A percentile compares a stretch with the other conserved stretches of the same genome.
These are phyloP conservation scores for Lathamus discolor DNA, from an alignment of 2,113 vertebrate genomes.

Conservation along the genomic window DNA sequence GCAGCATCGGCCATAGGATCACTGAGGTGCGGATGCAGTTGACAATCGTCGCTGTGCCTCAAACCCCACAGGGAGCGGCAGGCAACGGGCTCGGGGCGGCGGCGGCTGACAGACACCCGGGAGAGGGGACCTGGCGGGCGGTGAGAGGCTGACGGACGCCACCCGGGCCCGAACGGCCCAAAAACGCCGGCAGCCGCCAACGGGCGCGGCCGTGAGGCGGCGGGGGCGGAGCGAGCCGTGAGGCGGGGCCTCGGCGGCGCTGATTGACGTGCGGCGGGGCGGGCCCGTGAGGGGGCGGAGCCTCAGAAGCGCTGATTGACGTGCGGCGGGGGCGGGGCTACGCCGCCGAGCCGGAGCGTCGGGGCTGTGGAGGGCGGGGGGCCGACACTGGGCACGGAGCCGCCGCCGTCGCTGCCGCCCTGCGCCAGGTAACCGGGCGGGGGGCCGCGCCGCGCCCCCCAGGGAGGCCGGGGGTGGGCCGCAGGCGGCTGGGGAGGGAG, in stretches of 20 bases:
- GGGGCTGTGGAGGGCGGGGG: background rate
- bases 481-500: no score
- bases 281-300: background rate
- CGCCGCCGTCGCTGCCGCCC: background rate
- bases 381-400: background rate
- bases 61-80: background rate
- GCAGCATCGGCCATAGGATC: background rate
- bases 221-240: background rate
- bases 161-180: accelerated
- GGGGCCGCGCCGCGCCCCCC: background rate
- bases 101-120: background rate
- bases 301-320: background rate
- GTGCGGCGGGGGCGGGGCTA: background rate
- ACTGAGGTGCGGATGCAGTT: accelerated
- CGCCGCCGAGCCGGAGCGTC: background rate
- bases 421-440: conserved; percentile 10
- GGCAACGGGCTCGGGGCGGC: background rate
- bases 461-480: background rate
- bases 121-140: background rate
- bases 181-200: no score
- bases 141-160: accelerated
- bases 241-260: background rate
- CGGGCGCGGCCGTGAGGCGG: background rate
- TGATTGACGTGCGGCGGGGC: background rate
- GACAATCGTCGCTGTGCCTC: accelerated